These are phyloP conservation scores for Eunapius fragilis DNA, from an alignment of 37 sponge, comb jelly and placozoan genomes.

Conservation along the genomic window DNA sequence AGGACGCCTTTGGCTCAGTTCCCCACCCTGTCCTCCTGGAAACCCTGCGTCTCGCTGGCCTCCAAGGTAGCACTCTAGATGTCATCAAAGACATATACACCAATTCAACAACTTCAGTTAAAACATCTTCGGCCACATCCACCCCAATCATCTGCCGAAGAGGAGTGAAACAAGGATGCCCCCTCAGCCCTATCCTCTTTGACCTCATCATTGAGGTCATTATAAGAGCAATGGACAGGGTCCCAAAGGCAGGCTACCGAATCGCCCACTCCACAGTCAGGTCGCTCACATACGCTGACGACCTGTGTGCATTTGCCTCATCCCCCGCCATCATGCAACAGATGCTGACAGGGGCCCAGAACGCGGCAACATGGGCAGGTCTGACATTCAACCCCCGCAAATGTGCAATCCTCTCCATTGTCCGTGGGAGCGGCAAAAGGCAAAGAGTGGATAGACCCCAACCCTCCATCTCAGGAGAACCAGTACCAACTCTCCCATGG, in stretches of 20 bases:
- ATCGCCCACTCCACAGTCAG: neutral
- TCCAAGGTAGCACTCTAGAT: constrained; percentile 11
- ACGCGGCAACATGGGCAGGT: constrained; percentile 1
- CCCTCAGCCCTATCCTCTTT: constrained; percentile 21
- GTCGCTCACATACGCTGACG: constrained; percentile 21
- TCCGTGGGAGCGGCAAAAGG: neutral
- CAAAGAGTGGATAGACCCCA: neutral
- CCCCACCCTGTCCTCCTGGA: constrained; percentile 14
- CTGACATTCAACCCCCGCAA: constrained; percentile 4
- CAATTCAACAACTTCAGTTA: constrained; percentile 16
- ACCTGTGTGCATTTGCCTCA: constrained; percentile 14
- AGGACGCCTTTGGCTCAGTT: constrained; percentile 52
- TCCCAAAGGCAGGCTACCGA: neutral
- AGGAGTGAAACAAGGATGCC: neutral
- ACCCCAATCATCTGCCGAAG: constrained; percentile 8
- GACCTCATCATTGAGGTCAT: constrained; percentile 2
- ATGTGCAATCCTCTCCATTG: constrained; percentile 40
- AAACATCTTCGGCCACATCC: neutral
- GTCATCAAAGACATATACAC: constrained; percentile 31
- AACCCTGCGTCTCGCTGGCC: constrained; percentile 15
- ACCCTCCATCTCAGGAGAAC: neutral
- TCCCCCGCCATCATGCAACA: neutral
- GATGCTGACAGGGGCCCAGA: constrained; percentile 3
- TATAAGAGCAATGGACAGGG: constrained; percentile 1
- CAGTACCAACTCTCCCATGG: constrained; percentile 21